phyloP scores from a whole-genome alignment of 1,140 invertebrate genomes.

The Tetramorium parvispinum region DNA sequence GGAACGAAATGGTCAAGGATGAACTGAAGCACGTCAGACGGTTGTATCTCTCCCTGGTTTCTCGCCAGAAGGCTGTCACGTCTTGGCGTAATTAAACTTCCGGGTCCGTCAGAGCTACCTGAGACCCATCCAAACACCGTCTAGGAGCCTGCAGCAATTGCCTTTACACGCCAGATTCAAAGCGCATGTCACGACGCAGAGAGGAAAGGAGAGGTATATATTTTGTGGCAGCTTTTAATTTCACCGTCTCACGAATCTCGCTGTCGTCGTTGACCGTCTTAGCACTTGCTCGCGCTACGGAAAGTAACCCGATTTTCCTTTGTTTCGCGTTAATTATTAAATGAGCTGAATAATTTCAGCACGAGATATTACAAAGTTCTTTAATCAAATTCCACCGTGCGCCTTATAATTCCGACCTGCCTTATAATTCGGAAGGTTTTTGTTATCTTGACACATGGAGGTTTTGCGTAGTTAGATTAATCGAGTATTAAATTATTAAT shows the following conservation, averaged over 20 bases:
- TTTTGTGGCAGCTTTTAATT: slow-evolving; percentile 56
- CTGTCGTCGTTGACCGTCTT: slow-evolving; percentile 16
- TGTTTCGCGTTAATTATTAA: slow-evolving; percentile 54
- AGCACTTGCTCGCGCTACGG: background rate
- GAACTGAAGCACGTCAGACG: slow-evolving; percentile 54
- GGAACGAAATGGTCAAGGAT: slow-evolving; percentile 59
- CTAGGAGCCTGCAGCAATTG: slow-evolving; percentile 48
- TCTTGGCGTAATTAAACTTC: slow-evolving; percentile 71
- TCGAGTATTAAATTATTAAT: slow-evolving; percentile 38
- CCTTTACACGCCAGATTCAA: slow-evolving; percentile 46
- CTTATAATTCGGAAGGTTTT: slow-evolving; percentile 43
- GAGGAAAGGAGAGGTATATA: background rate
- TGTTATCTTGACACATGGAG: background rate
- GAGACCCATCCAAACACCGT: slow-evolving; percentile 56
- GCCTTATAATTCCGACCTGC: background rate
- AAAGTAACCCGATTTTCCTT: slow-evolving; percentile 52
- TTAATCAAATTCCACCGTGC: slow-evolving; percentile 39
- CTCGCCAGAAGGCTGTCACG: slow-evolving; percentile 48
- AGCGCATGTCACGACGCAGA: slow-evolving; percentile 24
- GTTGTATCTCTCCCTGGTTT: slow-evolving; percentile 55
- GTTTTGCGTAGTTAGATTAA: slow-evolving; percentile 31
- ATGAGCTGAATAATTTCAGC: slow-evolving; percentile 51
- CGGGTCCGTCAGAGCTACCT: slow-evolving; percentile 40
- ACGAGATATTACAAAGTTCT: slow-evolving; percentile 52
- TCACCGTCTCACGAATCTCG: slow-evolving; percentile 9